Base-by-base conservation (phyloP, 2,797 vertebrate genomes). In the Chaunax sp. region DNA sequence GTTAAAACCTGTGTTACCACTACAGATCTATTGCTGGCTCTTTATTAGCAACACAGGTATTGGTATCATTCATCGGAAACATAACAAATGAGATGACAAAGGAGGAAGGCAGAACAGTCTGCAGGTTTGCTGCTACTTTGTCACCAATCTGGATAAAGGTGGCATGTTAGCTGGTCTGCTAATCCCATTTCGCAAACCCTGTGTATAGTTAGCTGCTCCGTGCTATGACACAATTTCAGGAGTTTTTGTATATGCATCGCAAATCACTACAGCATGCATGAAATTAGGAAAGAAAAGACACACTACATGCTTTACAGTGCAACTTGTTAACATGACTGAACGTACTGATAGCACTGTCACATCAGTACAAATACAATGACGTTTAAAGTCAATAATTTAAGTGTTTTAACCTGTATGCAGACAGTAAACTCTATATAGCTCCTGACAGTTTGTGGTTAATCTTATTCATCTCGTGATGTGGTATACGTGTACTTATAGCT, bases 101-200 rank as follows among this genome's bases (percentile, higher is more conserved):
- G 14, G 4, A 51, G n/a, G 9, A 41, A 2, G 16, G 23, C 18
- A 11, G 19, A n/a, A 6, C 15, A 18, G 44, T 10, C 23, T 22
- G 16, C 23, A 37, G 55, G 26, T 44, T 60, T 20, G 18, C 59
- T 53, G 46, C 25, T 69, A 20, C 35, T 26, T 35, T 76, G 18
- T 76, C 61, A 58, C 55, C 73, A 59, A 57, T 54, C 46, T 72
- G 61, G 64, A 82, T 72, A 51, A 67, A 63, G 65, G 45, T 66
- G 54, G 23, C 44, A 60, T 10, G 52, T 79, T 63, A 58, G 28
- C 72, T 66, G 60, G 16, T 28, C 54, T 44, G 56, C 11, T 87
- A 87, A 89, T 83, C 73, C 66, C 51, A 60, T 77, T 78, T 63
- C 56, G 71, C 72, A 86, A 75, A 68, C 57, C 45, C 56, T 64